These are phyloP conservation scores for Ecliptopera silaceata DNA, from an alignment of 2,888 invertebrate species.

Conservation along the genomic window DNA sequence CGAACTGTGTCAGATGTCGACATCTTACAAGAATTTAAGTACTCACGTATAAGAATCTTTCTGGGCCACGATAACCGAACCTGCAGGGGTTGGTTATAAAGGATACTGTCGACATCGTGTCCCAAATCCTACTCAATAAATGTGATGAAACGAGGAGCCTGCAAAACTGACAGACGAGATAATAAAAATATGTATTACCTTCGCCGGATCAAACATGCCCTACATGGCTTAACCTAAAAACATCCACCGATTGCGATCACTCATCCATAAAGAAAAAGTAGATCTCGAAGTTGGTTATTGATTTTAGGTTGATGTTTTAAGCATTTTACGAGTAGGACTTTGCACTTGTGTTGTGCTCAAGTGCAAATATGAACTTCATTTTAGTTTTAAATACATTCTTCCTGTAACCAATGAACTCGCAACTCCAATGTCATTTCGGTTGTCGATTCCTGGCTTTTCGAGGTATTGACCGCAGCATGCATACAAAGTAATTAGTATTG, in stretches of 20 bases:
- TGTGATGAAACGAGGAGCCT: conserved; percentile 32
- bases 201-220: conserved; percentile 51
- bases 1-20: background rate
- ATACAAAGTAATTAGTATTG: conserved; percentile 22
- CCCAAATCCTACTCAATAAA: conserved; percentile 34
- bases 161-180: conserved; percentile 51
- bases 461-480: conserved; percentile 28
- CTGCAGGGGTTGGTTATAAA: conserved; percentile 23
- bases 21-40: background rate
- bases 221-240: conserved; percentile 67
- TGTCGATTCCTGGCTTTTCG: conserved; percentile 17
- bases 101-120: conserved; percentile 32
- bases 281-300: background rate
- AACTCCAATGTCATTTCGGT: conserved; percentile 21
- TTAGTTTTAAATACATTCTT: background rate
- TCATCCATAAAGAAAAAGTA: background rate
- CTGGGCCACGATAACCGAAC: conserved; percentile 23
- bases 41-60: conserved; percentile 8
- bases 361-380: too few relatives aligned
- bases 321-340: background rate
- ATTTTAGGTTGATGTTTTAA: background rate
- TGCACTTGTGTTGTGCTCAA: too few relatives aligned
- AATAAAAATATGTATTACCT: conserved; percentile 48
- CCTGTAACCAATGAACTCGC: conserved; percentile 18
- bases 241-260: conserved; percentile 47